Evolutionary conservation across 2,113 vertebrate species (phyloP).

Genomic region (Coryphaenoides rupestris): DNA sequence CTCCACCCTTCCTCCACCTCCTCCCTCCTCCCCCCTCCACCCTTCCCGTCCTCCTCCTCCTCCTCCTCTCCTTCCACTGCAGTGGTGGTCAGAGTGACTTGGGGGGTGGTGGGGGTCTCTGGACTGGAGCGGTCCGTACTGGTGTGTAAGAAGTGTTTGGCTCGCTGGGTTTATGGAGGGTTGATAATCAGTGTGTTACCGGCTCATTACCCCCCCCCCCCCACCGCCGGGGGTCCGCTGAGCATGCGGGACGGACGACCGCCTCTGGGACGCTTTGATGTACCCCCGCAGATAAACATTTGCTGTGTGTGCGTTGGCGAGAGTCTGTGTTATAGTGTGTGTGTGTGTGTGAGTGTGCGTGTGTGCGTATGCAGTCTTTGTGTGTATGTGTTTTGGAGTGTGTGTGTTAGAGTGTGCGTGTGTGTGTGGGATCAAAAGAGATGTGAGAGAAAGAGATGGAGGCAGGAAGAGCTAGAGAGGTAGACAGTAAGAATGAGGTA

Average conservation of each 20-base stretch:
- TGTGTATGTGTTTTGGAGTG: slow-evolving; percentile 16
- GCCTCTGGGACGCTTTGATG: slow-evolving; percentile 9
- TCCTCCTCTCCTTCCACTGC: slow-evolving; percentile 14
- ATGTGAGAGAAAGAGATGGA: slow-evolving; percentile 17
- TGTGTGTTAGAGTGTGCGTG: slow-evolving; percentile 21
- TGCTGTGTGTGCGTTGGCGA: slow-evolving; percentile 36
- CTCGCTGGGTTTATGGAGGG: slow-evolving; percentile 53
- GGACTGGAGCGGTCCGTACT: slow-evolving; percentile 17
- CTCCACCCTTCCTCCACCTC: no score
- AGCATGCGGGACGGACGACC: slow-evolving; percentile 15
- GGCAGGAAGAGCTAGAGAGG: slow-evolving; percentile 10
- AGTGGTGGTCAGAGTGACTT: no score
- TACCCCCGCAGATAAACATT: slow-evolving; percentile 39
- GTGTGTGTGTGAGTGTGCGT: slow-evolving; percentile 11
- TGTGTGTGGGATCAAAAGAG: background rate
- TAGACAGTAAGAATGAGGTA: no score
- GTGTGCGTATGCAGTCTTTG: slow-evolving; percentile 14
- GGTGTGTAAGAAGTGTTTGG: slow-evolving; percentile 34
- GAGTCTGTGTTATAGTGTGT: slow-evolving; percentile 17
- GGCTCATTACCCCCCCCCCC: slow-evolving; percentile 46
- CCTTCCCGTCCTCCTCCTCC: slow-evolving; percentile 1
- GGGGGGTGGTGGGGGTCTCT: no score
- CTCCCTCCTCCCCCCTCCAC: slow-evolving; percentile 5
- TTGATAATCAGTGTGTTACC: slow-evolving; percentile 57
- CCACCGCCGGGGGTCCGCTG: slow-evolving; percentile 38